phyloP scores from a whole-genome alignment of 2,888 invertebrate genomes.

The Drosophila phalerata region DNA sequence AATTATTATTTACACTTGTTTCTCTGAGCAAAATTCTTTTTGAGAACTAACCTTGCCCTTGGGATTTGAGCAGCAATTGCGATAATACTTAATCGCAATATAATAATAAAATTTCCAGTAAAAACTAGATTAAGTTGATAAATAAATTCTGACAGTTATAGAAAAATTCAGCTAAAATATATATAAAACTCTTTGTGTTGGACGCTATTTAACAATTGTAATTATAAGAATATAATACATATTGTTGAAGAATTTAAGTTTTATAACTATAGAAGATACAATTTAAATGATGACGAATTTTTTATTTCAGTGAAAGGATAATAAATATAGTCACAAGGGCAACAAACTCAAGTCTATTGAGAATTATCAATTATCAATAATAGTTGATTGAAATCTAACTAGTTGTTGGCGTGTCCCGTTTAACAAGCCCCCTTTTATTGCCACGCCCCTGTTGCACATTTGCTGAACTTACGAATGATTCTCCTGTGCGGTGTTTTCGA shows the following conservation, averaged over 20 bases:
- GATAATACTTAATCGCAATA: neutral
- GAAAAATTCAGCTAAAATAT: no score
- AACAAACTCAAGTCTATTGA: conserved; percentile 1
- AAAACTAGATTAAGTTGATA: neutral
- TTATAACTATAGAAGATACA: neutral
- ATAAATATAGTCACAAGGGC: conserved; percentile 17
- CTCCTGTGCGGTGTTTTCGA: conserved; percentile 59
- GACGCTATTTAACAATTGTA: no score
- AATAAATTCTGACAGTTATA: neutral
- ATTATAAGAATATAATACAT: no score
- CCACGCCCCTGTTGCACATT: neutral
- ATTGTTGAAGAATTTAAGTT: no score
- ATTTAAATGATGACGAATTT: neutral
- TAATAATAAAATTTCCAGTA: neutral
- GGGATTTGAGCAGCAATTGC: neutral
- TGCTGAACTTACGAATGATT: conserved; percentile 59
- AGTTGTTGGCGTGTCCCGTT: conserved; percentile 49
- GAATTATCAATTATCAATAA: conserved; percentile 28
- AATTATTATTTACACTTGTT: conserved; percentile 4
- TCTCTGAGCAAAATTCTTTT: neutral
- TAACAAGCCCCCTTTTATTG: neutral
- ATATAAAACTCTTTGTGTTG: no score
- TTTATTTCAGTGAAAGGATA: neutral
- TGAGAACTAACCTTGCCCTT: neutral
- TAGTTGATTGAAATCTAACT: conserved; percentile 39